Base-by-base conservation (phyloP, 2,888 invertebrate genomes). In the Aleiodes alternator region DNA sequence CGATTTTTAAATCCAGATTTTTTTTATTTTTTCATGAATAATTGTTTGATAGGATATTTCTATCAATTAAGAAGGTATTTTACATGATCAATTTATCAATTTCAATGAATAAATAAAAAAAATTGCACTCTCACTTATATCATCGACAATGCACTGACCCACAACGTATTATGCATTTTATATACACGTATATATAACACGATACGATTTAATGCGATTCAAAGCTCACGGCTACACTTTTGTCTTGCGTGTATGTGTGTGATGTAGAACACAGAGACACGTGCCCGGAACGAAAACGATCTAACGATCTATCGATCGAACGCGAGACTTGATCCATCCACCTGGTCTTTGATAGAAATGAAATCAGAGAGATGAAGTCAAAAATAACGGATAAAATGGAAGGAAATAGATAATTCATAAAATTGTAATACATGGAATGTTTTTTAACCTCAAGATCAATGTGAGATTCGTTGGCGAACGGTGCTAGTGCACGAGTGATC, bases 251-350 rank as follows among this genome's bases (percentile, higher is more conserved):
- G 51, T 51, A 8, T 43, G 5, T 16, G 8, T 14, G 51, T 11
- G 14, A 53, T 31, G 51, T 68, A 31, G 51, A 68, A 34, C 48
- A 34, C 48, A 16, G 53, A 53, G 51, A 68, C 68, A 68, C 68
- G 68, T 68, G 68, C 68, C 51, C 68, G 68, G 50, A 68, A 68
- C 68, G 68, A 68, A 68, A 68, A 68, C 68, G 50, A 68, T 66
- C 50, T 29, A 29, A 12, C 50, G 16, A 50, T 68, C 16, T 14
- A 53, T 53, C n/a, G 51, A 14, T n/a, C n/a, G 38, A 51, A n/a
- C 4, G n/a, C 12, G n/a, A 3, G 5, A 53, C 51, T 68, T 23
- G 23, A 23, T 23, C 14, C 51, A 68, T 68, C 51, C 50, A 68
- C 51, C 68, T 68, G 50, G 68, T 16, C 7, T 61, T 34, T n/a